Conservation (phyloP, 2,888 invertebrate species). For the Cenopis cana region DNA sequence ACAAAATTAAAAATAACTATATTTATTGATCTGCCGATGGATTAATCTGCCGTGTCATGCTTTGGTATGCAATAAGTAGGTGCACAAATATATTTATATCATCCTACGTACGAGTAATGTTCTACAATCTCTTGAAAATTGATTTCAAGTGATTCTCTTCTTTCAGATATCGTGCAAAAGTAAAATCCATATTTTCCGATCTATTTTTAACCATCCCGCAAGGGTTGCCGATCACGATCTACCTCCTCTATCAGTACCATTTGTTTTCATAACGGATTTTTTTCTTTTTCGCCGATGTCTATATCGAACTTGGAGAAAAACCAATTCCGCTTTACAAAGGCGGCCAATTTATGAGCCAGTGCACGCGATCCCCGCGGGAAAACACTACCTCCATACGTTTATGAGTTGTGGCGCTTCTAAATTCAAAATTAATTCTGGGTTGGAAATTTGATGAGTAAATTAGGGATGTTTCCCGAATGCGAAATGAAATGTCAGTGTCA, state of each 20-base stretch:
- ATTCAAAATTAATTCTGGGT: constrained; percentile 46
- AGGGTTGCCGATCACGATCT: constrained; percentile 39
- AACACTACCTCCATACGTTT: constrained; percentile 47
- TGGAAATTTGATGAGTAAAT: constrained; percentile 54
- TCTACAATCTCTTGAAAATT: background rate
- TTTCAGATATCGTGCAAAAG: background rate
- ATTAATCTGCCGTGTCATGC: background rate
- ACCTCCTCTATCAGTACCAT: constrained; percentile 37
- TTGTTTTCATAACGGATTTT: constrained; percentile 54
- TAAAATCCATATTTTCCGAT: constrained; percentile 16
- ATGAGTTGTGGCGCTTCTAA: constrained; percentile 42
- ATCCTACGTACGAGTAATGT: background rate
- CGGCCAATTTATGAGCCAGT: constrained; percentile 70
- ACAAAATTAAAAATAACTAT: background rate
- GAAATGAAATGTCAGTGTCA: constrained; percentile 49
- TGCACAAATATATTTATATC: too few relatives aligned
- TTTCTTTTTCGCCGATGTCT: constrained; percentile 54
- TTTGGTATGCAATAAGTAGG: too few relatives aligned
- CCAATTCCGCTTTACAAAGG: constrained; percentile 73
- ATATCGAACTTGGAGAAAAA: constrained; percentile 68
- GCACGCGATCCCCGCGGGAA: constrained; percentile 56
- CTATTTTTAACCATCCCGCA: constrained; percentile 20
- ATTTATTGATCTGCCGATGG: background rate
- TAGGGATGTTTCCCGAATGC: constrained; percentile 43
- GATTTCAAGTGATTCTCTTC: background rate